A percentile compares a stretch with the other conserved stretches of the same genome.
Conservation (phyloP, 1,140 invertebrate genomes). For the Berghia stephanieae region DNA sequence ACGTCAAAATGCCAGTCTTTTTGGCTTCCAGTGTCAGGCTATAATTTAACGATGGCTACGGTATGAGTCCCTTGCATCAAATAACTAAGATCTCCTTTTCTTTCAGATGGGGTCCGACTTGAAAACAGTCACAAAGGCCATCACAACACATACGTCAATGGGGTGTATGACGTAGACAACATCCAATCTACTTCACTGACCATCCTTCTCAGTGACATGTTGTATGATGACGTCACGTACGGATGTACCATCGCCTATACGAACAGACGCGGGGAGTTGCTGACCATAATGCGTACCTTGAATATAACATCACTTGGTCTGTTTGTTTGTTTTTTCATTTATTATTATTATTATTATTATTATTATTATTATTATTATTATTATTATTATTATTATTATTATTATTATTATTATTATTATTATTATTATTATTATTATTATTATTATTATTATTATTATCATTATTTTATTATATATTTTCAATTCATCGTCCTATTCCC, state of each 20-base stretch:
- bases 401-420: neutral
- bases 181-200: constrained; percentile 12
- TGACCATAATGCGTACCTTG: neutral
- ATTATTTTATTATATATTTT: constrained; percentile 77
- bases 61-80: no score
- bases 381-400: neutral
- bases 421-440: neutral
- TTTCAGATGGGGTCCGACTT: neutral
- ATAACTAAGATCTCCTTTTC: no score
- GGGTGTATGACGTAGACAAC: neutral
- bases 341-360: neutral
- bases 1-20: no score
- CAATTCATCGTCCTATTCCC: constrained; percentile 82
- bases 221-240: constrained; percentile 15
- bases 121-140: constrained; percentile 10
- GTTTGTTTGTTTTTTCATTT: neutral
- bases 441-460: neutral
- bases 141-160: constrained; percentile 18
- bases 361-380: neutral
- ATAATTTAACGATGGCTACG: no score
- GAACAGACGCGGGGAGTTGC: neutral
- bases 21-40: no score
- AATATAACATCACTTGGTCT: no score
- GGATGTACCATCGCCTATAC: constrained; percentile 19
- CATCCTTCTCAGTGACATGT: constrained; percentile 21